Evolutionary conservation across 2,797 vertebrate species (phyloP).

Genomic region (Microcaecilia unicolor): DNA sequence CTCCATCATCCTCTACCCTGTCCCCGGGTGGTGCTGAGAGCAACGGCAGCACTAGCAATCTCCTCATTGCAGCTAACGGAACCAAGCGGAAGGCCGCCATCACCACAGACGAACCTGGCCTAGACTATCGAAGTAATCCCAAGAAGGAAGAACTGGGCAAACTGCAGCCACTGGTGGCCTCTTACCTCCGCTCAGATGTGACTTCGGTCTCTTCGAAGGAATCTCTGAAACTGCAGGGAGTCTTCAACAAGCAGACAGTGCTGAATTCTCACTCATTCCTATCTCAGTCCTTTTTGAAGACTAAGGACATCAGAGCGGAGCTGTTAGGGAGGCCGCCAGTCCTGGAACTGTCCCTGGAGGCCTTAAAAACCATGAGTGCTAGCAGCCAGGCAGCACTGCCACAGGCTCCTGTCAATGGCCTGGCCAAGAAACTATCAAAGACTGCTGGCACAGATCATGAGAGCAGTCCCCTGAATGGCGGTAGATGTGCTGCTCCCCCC

Average conservation of each 20-base stretch:
- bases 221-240: constrained; percentile 87
- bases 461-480: constrained; percentile 55
- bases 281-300: constrained; percentile 68
- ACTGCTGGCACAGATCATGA: constrained; percentile 65
- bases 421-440: constrained; percentile 86
- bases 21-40: constrained; percentile 88
- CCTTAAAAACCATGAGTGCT: constrained; percentile 84
- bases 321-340: constrained; percentile 82
- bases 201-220: constrained; percentile 86
- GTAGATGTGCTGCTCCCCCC: constrained; percentile 39
- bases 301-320: constrained; percentile 59
- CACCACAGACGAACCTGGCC: constrained; percentile 66
- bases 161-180: constrained; percentile 85
- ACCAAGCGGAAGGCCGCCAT: constrained; percentile 81
- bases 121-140: constrained; percentile 71
- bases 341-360: constrained; percentile 84
- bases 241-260: constrained; percentile 90
- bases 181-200: constrained; percentile 89
- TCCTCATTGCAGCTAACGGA: constrained; percentile 83
- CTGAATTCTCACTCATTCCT: constrained; percentile 82
- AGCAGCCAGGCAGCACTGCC: constrained; percentile 67
- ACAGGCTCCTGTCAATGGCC: constrained; percentile 83
- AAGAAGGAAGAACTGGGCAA: constrained; percentile 82
- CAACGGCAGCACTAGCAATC: constrained; percentile 88
- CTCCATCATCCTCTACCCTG: constrained; percentile 91